phyloP scores from a whole-genome alignment of 2,113 vertebrate species.

The Neotoma lepida region DNA sequence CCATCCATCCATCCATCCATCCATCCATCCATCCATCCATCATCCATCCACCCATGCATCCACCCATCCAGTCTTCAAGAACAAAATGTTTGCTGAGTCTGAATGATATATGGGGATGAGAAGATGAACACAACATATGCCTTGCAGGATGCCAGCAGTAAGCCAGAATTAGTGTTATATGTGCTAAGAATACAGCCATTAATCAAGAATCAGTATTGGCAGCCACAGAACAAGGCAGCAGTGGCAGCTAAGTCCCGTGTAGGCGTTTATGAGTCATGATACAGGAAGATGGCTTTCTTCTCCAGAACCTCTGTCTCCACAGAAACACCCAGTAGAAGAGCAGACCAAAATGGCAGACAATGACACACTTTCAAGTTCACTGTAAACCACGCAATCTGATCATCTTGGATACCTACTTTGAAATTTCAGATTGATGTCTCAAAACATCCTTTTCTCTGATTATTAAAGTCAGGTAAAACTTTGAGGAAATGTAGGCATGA shows the following conservation, averaged over 20 bases:
- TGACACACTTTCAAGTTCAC: not conserved
- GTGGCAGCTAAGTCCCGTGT: not conserved
- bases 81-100: not conserved
- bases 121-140: no score
- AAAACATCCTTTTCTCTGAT: slow-evolving; percentile 13
- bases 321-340: not conserved
- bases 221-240: not conserved
- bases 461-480: not conserved
- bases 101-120: not conserved
- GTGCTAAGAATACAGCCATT: not conserved
- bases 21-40: no score
- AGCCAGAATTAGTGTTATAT: not conserved
- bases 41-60: not conserved
- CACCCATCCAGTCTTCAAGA: not conserved
- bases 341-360: not conserved
- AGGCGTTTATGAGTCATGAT: rapidly evolving
- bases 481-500: not conserved
- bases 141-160: not conserved
- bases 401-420: not conserved
- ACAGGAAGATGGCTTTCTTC: not conserved
- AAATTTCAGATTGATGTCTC: not conserved
- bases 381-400: not conserved
- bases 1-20: not conserved
- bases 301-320: not conserved
- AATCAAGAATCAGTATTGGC: not conserved